A percentile compares a stretch with the other conserved stretches of the same genome.
Evolutionary conservation across 1,140 invertebrate species (phyloP).

Genomic region (Drosophila rufa): DNA sequence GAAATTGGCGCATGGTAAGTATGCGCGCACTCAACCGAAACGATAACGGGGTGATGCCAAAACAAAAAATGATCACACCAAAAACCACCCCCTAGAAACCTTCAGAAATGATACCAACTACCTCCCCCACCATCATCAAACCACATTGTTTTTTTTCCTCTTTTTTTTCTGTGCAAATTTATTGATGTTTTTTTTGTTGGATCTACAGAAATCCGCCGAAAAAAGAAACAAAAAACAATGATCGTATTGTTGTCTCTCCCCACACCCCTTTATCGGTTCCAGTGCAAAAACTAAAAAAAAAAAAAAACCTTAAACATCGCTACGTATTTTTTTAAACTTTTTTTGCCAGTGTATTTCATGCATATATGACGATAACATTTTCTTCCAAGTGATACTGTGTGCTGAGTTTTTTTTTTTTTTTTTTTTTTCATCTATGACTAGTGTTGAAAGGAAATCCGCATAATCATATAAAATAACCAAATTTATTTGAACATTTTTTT

Average conservation of each 20-base stretch:
- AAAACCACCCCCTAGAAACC: conserved; percentile 19
- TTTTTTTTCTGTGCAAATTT: conserved; percentile 69
- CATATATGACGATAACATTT: conserved; percentile 28
- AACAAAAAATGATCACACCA: conserved; percentile 20
- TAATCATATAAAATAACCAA: conserved; percentile 24
- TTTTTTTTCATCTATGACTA: conserved; percentile 31
- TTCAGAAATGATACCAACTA: conserved; percentile 8
- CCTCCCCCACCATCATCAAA: conserved; percentile 18
- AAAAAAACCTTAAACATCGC: conserved; percentile 22
- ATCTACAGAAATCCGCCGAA: conserved; percentile 22
- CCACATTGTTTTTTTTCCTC: conserved; percentile 45
- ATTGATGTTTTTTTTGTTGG: conserved; percentile 32
- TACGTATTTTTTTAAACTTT: conserved; percentile 41
- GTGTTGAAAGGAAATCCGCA: conserved; percentile 16
- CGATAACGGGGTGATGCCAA: conserved; percentile 72
- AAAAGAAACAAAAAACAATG: conserved; percentile 20
- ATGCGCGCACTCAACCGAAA: conserved; percentile 68
- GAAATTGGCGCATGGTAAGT: conserved; percentile 69
- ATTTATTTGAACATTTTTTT: conserved; percentile 47
- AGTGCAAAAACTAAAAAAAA: conserved; percentile 42
- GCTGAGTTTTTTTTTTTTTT: conserved; percentile 28
- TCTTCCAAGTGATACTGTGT: conserved; percentile 44
- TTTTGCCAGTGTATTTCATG: conserved; percentile 49
- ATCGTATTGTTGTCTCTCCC: conserved; percentile 16
- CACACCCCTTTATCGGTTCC: conserved; percentile 76